Base-by-base conservation (phyloP, 2,113 vertebrate species). In the Chrysochloris asiatica region DNA sequence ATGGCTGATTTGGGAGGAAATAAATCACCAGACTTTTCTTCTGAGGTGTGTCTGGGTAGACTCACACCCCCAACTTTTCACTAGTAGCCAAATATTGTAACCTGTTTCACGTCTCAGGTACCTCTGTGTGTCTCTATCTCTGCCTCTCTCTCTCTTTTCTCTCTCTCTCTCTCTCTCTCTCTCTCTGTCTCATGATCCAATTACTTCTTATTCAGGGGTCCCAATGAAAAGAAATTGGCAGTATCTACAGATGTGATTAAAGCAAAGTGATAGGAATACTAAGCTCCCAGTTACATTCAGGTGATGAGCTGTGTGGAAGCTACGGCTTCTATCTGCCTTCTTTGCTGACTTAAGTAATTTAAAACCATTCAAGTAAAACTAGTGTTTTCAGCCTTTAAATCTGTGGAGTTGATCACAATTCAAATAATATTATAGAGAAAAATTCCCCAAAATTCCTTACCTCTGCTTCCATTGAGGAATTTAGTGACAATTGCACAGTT, bases 271-370 rank as follows among this genome's bases (percentile, higher is more conserved):
- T 52, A 36, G 45, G 54, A 86, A 88, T 73, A 52, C 33, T 87
- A 82, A 86, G 77, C 50, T 78, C 76, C 8, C 3, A 47, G 45
- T 93, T 77, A 28, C n/a, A 43, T 77, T 81, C 88, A 59, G 56
- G 73, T 78, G 86, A 81, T 84, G 65, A 94, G 75, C 59, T 56
- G 1, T 50, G 61, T 30, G 9, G 73, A 92, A 90, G 67, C 52
- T 61, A 33, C 38, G 78, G 88, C 90, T 94, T 75, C 61, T 95
- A 86, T 95, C 89, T 65, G 69, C 86, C 93, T 77, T 79, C 86
- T 86, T 90, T 95, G 83, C 81, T 92, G 93, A 96, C 69, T 84
- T 95, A 38, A 86, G 63, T 85, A 89, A 86, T 91, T 94, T 92
- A 54, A 96, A 94, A 81, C 59, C n/a, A 86, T 21, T n/a, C 56